Conservation (phyloP, 2,113 vertebrate genomes). For the Malurus melanocephalus region DNA sequence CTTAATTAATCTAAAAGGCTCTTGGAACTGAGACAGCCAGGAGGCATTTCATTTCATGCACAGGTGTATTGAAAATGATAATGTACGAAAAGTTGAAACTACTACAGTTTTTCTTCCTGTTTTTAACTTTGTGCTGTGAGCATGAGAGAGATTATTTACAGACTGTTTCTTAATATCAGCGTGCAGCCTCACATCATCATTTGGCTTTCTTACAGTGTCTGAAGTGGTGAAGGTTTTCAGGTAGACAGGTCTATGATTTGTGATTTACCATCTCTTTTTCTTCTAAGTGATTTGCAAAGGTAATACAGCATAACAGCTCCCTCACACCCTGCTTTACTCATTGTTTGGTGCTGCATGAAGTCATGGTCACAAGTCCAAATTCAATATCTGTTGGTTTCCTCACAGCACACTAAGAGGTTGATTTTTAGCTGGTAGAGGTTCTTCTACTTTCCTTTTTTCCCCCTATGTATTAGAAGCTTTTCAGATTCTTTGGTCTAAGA, state of each 20-base stretch:
- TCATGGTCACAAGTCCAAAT: background rate
- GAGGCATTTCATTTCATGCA: background rate
- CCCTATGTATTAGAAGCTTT: background rate
- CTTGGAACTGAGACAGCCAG: background rate
- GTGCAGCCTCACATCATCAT: background rate
- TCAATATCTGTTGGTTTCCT: background rate
- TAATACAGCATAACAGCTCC: background rate
- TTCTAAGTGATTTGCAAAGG: background rate
- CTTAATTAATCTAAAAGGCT: background rate
- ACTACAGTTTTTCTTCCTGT: background rate
- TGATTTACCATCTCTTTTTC: background rate
- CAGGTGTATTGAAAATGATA: background rate
- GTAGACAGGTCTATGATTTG: background rate
- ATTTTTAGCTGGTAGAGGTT: background rate
- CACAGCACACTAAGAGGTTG: background rate
- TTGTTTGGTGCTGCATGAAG: background rate
- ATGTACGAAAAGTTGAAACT: background rate
- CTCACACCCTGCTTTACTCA: background rate
- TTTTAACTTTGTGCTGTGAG: background rate
- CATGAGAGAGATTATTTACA: background rate
- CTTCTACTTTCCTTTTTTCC: background rate
- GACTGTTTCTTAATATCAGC: background rate
- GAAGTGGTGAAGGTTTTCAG: background rate
- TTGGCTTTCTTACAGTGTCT: background rate
- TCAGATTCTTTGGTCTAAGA: background rate